Evolutionary conservation across 1,140 invertebrate genomes (phyloP).

Genomic region (Cotesia glomerata): DNA sequence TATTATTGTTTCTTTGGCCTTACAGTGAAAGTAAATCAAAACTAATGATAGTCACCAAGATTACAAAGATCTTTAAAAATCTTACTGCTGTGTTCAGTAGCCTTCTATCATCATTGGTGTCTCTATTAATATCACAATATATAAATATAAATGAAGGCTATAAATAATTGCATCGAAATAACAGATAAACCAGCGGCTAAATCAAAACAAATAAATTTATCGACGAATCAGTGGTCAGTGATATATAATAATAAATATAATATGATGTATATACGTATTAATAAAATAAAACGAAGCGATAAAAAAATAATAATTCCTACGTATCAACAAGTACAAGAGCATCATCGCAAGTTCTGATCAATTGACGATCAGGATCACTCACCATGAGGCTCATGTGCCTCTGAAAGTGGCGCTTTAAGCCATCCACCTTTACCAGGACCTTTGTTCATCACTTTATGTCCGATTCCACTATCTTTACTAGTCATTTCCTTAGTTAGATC

Average conservation of each 20-base stretch:
- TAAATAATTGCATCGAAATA: background rate
- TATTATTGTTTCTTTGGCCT: slow-evolving; percentile 61
- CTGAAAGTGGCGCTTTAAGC: slow-evolving; percentile 62
- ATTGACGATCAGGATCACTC: slow-evolving; percentile 59
- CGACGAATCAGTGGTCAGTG: background rate
- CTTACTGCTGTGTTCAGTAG: slow-evolving; percentile 51
- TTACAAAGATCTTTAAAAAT: slow-evolving; percentile 61
- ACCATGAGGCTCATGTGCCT: slow-evolving; percentile 67
- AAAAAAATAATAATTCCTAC: background rate
- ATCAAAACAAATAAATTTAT: no score
- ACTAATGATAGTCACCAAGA: slow-evolving; percentile 59
- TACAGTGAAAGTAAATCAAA: slow-evolving; percentile 55
- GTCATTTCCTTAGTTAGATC: slow-evolving; percentile 61
- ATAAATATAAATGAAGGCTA: slow-evolving; percentile 1
- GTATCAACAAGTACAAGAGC: no score
- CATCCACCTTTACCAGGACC: slow-evolving; percentile 64
- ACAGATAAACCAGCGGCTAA: slow-evolving; percentile 26
- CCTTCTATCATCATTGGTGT: slow-evolving; percentile 61
- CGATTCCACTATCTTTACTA: slow-evolving; percentile 60
- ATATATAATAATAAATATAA: no score
- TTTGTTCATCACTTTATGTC: slow-evolving; percentile 61
- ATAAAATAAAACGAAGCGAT: background rate
- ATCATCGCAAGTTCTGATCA: slow-evolving; percentile 38
- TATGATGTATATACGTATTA: background rate
- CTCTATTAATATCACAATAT: slow-evolving; percentile 8